Conservation (phyloP, 2,888 invertebrate genomes). For the Cylloceria caligata region DNA sequence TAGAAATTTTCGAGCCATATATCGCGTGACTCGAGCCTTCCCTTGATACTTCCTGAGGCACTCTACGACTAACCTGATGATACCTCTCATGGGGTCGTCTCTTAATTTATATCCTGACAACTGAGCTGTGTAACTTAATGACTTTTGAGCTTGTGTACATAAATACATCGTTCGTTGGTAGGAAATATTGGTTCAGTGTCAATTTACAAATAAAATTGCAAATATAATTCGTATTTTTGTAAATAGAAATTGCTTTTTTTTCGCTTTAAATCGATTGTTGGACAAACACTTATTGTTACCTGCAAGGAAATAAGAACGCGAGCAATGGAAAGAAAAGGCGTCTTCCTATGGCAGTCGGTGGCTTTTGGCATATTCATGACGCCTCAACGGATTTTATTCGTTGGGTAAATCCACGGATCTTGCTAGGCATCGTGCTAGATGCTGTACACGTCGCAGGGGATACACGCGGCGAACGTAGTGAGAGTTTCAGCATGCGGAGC, state of each 20-base stretch:
- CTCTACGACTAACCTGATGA: no score
- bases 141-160: no score
- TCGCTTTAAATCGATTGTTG: not conserved
- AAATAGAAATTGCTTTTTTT: not conserved
- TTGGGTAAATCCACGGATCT: constrained; percentile 76
- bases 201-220: no score
- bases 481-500: constrained; percentile 28
- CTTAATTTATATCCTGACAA: no score
- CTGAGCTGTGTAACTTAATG: no score
- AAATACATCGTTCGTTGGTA: no score
- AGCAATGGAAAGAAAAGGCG: constrained; percentile 3
- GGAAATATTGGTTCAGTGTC: no score
- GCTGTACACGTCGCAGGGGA: constrained; percentile 26
- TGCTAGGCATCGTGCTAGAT: no score
- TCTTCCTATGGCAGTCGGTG: constrained; percentile 47
- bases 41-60: no score
- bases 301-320: constrained; percentile 6
- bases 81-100: no score
- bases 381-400: constrained; percentile 78
- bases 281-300: not conserved
- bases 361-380: constrained; percentile 76
- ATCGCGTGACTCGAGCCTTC: no score
- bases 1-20: no score
- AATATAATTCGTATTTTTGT: not conserved
- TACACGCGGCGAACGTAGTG: constrained; percentile 20